Percentiles rank a stretch among this genome's conserved stretches.
These are phyloP conservation scores for Meiosimyza platycephala DNA, from an alignment of 2,888 invertebrate genomes.

Conservation along the genomic window DNA sequence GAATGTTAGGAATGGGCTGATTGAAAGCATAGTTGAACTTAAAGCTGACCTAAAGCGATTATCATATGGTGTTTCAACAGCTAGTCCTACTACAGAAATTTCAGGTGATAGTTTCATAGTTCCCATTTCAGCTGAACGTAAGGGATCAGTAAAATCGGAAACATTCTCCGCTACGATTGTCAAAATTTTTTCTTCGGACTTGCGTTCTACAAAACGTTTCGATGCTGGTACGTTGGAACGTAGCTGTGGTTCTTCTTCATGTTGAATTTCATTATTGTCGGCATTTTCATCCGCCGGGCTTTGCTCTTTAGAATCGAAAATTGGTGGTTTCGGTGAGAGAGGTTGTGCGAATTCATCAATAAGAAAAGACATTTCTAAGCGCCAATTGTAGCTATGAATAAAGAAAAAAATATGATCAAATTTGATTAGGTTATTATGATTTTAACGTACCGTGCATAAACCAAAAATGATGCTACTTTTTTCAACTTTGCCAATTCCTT, in stretches of 20 bases:
- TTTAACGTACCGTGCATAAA: constrained; percentile 68
- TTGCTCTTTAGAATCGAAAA: constrained; percentile 67
- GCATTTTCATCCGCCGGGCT: constrained; percentile 58
- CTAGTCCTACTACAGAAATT: constrained; percentile 55
- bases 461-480: constrained; percentile 82
- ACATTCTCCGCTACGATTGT: constrained; percentile 64
- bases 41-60: constrained; percentile 81
- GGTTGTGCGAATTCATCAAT: constrained; percentile 88
- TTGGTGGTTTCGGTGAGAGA: constrained; percentile 70
- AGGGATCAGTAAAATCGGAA: constrained; percentile 85
- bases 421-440: background rate
- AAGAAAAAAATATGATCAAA: constrained; percentile 8
- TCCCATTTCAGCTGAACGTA: constrained; percentile 70
- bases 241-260: constrained; percentile 43
- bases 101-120: constrained; percentile 66
- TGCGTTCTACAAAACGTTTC: constrained; percentile 54
- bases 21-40: constrained; percentile 79
- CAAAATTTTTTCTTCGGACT: constrained; percentile 70
- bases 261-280: constrained; percentile 3
- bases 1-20: constrained; percentile 88
- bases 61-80: constrained; percentile 71
- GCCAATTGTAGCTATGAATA: constrained; percentile 83
- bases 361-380: constrained; percentile 89
- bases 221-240: constrained; percentile 22
- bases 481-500: constrained; percentile 86